phyloP scores from a whole-genome alignment of 2,888 invertebrate genomes.

The Argyra leucocephala region DNA sequence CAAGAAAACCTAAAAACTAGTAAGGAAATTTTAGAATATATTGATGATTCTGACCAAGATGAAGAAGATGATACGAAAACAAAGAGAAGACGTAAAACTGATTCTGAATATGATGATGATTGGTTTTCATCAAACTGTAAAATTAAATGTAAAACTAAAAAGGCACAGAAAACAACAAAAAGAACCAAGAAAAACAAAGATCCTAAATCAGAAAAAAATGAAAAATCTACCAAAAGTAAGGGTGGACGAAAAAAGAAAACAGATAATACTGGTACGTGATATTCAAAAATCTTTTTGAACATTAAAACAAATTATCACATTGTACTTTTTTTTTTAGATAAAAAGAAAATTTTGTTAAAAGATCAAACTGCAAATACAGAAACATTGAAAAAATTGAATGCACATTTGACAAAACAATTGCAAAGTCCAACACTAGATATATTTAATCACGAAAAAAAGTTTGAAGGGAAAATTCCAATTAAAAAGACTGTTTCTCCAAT shows the following conservation, averaged over 20 bases:
- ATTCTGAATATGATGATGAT: slow-evolving; percentile 43
- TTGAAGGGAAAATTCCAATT: slow-evolving; percentile 43
- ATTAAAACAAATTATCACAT: background rate
- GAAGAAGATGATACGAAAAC: slow-evolving; percentile 38
- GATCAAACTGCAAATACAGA: slow-evolving; percentile 23
- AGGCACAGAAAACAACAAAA: slow-evolving; percentile 33
- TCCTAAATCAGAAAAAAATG: slow-evolving; percentile 35
- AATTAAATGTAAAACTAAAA: slow-evolving; percentile 21
- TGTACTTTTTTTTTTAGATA: background rate
- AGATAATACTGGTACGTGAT: background rate
- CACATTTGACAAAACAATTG: slow-evolving; percentile 30
- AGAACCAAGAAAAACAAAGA: slow-evolving; percentile 36
- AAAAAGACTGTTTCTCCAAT: slow-evolving; percentile 27
- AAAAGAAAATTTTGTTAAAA: slow-evolving; percentile 15
- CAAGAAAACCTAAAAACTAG: slow-evolving; percentile 34
- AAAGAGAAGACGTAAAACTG: slow-evolving; percentile 36
- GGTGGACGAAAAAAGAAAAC: slow-evolving; percentile 13
- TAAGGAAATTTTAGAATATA: slow-evolving; percentile 40
- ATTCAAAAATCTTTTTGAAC: background rate
- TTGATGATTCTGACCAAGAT: slow-evolving; percentile 41
- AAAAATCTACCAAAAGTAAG: slow-evolving; percentile 33
- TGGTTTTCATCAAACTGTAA: slow-evolving; percentile 36
- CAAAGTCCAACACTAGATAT: slow-evolving; percentile 35
- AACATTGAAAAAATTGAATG: slow-evolving; percentile 30
- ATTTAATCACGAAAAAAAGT: slow-evolving; percentile 39